phyloP scores from a whole-genome alignment of 2,113 vertebrate species.

The Eudyptes chrysolophus region DNA sequence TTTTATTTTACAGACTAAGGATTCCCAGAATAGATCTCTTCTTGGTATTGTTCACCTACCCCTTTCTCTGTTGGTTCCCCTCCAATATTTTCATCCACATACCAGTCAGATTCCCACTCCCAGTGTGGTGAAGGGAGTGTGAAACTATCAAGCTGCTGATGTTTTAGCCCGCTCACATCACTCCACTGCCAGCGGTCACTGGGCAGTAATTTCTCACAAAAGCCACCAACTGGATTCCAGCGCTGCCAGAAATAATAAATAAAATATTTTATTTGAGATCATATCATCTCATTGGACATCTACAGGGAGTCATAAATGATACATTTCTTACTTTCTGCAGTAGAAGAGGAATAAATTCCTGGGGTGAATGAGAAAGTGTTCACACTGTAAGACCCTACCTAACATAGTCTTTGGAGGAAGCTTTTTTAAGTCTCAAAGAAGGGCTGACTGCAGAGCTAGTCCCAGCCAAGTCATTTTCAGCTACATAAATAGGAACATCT shows the following conservation, averaged over 20 bases:
- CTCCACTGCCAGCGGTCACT: constrained; percentile 99
- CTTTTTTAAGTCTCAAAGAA: neutral
- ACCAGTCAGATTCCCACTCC: constrained; percentile 98
- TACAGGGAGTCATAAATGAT: neutral
- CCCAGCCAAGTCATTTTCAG: neutral
- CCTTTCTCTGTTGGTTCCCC: constrained; percentile 95
- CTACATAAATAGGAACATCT: neutral
- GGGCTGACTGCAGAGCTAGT: neutral
- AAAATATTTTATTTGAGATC: neutral
- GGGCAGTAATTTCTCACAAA: constrained; percentile 91
- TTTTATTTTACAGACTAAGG: constrained; percentile 5
- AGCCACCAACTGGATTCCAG: constrained; percentile 96
- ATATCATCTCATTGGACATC: neutral
- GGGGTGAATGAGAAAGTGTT: neutral
- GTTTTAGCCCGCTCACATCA: constrained; percentile 89
- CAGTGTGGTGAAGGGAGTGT: constrained; percentile 87
- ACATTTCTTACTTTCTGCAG: neutral
- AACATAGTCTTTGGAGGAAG: neutral
- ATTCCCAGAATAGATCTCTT: constrained; percentile 20
- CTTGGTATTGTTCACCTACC: constrained; percentile 78
- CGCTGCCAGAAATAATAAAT: constrained; percentile 76
- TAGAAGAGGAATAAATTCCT: neutral
- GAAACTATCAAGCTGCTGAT: constrained; percentile 85
- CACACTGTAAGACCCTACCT: neutral
- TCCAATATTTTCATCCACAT: constrained; percentile 93